Evolutionary conservation across 2,113 vertebrate species (phyloP).

Genomic region (Corythoichthys intestinalis): DNA sequence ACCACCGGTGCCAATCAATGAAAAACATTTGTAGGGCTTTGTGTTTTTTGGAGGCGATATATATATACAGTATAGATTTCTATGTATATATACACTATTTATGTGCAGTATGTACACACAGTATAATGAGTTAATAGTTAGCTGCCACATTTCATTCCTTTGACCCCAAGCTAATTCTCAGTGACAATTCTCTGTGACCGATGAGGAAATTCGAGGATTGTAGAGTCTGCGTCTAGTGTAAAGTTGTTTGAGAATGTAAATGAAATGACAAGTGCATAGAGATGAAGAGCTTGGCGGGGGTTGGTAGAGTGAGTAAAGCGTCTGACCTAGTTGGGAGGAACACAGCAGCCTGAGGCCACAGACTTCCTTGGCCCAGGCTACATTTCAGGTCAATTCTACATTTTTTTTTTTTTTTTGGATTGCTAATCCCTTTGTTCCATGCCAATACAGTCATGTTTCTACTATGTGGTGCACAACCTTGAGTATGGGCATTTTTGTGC

Average conservation of each 20-base stretch:
- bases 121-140: not conserved
- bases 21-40: constrained; percentile 27
- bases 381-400: constrained; percentile 63
- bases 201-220: constrained; percentile 26
- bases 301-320: constrained; percentile 33
- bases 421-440: constrained; percentile 3
- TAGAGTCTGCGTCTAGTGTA: constrained; percentile 19
- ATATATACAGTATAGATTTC: no score
- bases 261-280: constrained; percentile 56
- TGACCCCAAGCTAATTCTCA: constrained; percentile 2
- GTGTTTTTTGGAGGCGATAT: no score
- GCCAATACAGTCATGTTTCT: not conserved
- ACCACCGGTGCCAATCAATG: constrained; percentile 26
- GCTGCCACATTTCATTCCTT: constrained; percentile 4
- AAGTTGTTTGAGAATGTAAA: constrained; percentile 53
- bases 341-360: constrained; percentile 61
- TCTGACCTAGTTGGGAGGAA: constrained; percentile 69
- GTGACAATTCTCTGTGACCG: constrained; percentile 14
- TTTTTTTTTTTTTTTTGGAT: constrained; percentile 34
- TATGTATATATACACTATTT: no score
- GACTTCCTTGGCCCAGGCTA: constrained; percentile 57
- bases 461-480: not conserved
- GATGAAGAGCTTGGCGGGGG: constrained; percentile 15
- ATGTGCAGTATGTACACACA: no score
- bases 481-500: not conserved